phyloP scores from a whole-genome alignment of 2,888 invertebrate species.

The Chrysomela aeneicollis region DNA sequence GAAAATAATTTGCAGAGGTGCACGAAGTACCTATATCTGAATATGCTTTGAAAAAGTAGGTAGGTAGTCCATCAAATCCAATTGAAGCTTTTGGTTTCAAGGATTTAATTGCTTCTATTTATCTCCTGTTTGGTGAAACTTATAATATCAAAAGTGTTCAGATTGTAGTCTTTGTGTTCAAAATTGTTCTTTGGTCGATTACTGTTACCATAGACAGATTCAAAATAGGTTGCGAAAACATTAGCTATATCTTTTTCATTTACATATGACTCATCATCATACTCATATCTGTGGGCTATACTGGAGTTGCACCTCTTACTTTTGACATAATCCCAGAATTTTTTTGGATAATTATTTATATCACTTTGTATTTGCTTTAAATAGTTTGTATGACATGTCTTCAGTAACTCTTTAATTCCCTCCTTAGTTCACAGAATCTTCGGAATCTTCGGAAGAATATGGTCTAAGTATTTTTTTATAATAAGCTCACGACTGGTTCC shows the following conservation, averaged over 20 bases:
- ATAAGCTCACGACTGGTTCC: too few relatives aligned
- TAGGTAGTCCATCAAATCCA: conserved; percentile 7
- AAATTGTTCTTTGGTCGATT: conserved; percentile 3
- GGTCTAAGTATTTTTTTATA: too few relatives aligned
- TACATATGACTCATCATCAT: conserved; percentile 12
- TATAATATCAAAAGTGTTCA: conserved; percentile 8
- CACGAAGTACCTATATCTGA: conserved; percentile 6
- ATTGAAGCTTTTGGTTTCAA: conserved; percentile 15
- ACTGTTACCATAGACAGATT: conserved; percentile 5
- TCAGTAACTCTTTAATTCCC: conserved; percentile 9
- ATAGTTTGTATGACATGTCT: conserved; percentile 5
- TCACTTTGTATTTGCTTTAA: conserved; percentile 7
- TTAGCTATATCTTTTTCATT: conserved; percentile 11
- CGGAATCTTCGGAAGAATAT: too few relatives aligned
- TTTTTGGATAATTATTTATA: conserved; percentile 16
- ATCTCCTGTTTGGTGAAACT: conserved; percentile 10
- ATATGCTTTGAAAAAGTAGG: conserved; percentile 13
- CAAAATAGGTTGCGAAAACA: conserved; percentile 1
- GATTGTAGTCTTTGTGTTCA: conserved; percentile 8
- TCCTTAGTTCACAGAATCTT: conserved; percentile 15
- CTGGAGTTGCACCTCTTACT: conserved; percentile 17
- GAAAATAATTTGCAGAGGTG: conserved; percentile 9
- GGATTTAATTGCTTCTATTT: conserved; percentile 6
- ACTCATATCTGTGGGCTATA: conserved; percentile 15
- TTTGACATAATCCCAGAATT: conserved; percentile 12